Evolutionary conservation across 2,113 vertebrate species (phyloP).

Genomic region (Colaptes auratus): DNA sequence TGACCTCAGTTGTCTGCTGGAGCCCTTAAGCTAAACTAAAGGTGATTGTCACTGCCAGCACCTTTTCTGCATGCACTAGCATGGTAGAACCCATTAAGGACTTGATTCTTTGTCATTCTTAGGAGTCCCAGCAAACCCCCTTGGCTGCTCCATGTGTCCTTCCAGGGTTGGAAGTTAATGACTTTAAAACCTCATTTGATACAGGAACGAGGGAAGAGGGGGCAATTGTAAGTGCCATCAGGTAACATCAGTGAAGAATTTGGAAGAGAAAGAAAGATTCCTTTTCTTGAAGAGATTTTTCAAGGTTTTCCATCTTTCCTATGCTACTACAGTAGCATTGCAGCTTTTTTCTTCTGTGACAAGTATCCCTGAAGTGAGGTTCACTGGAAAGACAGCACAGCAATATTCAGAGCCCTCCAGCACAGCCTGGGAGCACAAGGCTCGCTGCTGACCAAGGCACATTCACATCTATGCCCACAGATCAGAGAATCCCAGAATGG

Average conservation of each 20-base stretch:
- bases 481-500: not conserved
- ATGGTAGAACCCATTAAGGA: conserved; percentile 33
- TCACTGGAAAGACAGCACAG: not conserved
- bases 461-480: not conserved
- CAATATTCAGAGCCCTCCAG: not conserved
- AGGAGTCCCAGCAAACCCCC: conserved; percentile 16
- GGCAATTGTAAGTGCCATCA: not conserved
- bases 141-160: not conserved
- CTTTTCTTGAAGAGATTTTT: not conserved
- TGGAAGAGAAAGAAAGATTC: not conserved
- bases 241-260: not conserved
- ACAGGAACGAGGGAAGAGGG: not conserved
- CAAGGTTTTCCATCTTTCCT: not conserved
- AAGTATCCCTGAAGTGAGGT: not conserved
- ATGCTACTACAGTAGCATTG: not conserved
- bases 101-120: conserved; percentile 11
- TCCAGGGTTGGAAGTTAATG: not conserved
- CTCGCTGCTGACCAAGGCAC: not conserved
- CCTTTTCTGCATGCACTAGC: not conserved
- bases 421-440: not conserved
- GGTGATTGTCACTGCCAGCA: not conserved
- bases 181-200: conserved; percentile 13
- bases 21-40: conserved; percentile 44
- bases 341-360: not conserved
- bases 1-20: conserved; percentile 19